Evolutionary conservation across 2,113 vertebrate species (phyloP).

Genomic region (Callipepla californica): DNA sequence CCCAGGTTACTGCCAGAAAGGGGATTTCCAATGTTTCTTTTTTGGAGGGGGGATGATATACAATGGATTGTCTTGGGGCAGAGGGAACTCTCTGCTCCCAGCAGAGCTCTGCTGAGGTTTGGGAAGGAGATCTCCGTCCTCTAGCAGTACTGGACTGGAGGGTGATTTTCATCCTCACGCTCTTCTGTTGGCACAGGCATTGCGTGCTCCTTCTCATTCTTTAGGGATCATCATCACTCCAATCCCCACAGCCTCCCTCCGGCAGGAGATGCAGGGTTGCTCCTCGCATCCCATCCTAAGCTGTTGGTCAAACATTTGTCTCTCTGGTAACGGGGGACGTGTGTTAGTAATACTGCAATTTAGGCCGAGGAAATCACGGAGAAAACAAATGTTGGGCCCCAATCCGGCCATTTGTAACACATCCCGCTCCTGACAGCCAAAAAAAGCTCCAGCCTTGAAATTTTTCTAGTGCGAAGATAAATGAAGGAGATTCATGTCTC

Average conservation of each 20-base stretch:
- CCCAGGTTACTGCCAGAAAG: rapidly evolving
- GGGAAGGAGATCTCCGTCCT: neutral
- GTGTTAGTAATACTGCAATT: conserved; percentile 27
- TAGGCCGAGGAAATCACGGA: neutral
- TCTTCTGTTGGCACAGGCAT: neutral
- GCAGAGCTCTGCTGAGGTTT: neutral
- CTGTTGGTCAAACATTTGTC: conserved; percentile 36
- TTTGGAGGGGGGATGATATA: neutral
- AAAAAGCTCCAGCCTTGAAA: conserved; percentile 23
- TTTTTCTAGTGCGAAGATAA: conserved; percentile 56
- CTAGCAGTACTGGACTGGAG: too few relatives aligned
- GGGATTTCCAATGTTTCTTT: neutral
- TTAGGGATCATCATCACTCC: neutral
- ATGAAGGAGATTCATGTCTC: conserved; percentile 60
- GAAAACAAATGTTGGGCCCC: conserved; percentile 20
- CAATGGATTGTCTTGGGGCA: neutral
- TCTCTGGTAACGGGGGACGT: neutral
- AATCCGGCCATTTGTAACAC: neutral
- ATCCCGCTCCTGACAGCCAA: conserved; percentile 7
- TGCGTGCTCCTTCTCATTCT: neutral
- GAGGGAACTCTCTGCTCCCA: neutral
- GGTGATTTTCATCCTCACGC: rapidly evolving
- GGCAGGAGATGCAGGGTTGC: neutral
- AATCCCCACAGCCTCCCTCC: neutral
- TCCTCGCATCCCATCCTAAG: neutral